A percentile compares a stretch with the other conserved stretches of the same genome.
phyloP scores from a whole-genome alignment of 1,140 invertebrate genomes.

The Venustaconcha ellipsiformis region DNA sequence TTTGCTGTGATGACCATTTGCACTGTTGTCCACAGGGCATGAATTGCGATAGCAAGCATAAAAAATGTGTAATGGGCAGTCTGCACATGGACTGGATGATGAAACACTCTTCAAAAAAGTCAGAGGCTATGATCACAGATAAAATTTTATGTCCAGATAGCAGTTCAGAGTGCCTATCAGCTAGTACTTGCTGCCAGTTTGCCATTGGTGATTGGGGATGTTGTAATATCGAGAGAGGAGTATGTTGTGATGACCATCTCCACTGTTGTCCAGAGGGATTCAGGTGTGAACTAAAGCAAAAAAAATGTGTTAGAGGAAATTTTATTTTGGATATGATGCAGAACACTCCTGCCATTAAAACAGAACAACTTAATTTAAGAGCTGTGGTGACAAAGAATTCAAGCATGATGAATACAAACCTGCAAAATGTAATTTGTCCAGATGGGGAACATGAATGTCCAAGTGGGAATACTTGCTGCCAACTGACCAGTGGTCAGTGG shows the following conservation, averaged over 20 bases:
- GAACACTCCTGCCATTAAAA: too few relatives aligned
- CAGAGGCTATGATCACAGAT: neutral
- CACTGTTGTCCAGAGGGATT: slow-evolving; percentile 62
- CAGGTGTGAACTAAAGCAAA: slow-evolving; percentile 47
- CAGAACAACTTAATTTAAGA: too few relatives aligned
- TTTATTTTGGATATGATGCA: neutral
- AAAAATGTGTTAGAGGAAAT: slow-evolving; percentile 27
- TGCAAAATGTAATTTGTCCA: slow-evolving; percentile 40
- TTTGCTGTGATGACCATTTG: slow-evolving; percentile 36
- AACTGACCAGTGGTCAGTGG: slow-evolving; percentile 28
- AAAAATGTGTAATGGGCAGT: slow-evolving; percentile 1
- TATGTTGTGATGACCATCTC: slow-evolving; percentile 55
- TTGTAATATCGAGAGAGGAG: slow-evolving; percentile 44
- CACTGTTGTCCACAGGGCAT: slow-evolving; percentile 19
- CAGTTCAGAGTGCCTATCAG: slow-evolving; percentile 39
- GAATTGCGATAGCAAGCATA: slow-evolving; percentile 1
- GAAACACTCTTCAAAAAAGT: slow-evolving; percentile 1
- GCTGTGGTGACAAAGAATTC: too few relatives aligned
- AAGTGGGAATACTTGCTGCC: slow-evolving; percentile 53
- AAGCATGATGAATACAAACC: neutral
- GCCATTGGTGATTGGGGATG: slow-evolving; percentile 41
- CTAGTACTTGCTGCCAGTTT: slow-evolving; percentile 50
- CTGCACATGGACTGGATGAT: neutral
- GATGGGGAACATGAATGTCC: slow-evolving; percentile 49
- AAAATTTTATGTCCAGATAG: slow-evolving; percentile 18